A percentile compares a stretch with the other conserved stretches of the same genome.
Evolutionary conservation across 2,797 vertebrate genomes (phyloP).

Genomic region (Cirrhinus molitorella): DNA sequence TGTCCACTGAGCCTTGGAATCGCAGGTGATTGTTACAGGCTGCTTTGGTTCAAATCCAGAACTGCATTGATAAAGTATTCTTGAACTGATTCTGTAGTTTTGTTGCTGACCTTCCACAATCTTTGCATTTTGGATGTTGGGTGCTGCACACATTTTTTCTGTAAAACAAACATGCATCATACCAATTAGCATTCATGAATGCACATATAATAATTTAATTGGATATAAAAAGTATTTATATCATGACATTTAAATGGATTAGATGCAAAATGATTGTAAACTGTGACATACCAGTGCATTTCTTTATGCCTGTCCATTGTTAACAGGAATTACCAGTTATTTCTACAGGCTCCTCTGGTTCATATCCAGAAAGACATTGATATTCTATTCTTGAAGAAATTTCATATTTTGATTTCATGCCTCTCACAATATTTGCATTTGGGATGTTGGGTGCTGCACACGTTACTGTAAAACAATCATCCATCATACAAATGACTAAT

Average conservation of each 20-base stretch:
- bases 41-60: slow-evolving; percentile 9
- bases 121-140: slow-evolving; percentile 8
- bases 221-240: no score
- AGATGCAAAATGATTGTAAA: no score
- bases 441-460: background rate
- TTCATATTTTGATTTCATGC: background rate
- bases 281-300: no score
- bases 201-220: no score
- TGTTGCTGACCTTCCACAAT: fast-evolving
- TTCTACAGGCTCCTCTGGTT: background rate
- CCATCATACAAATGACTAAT: background rate
- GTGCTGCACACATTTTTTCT: slow-evolving; percentile 9
- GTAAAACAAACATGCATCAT: background rate
- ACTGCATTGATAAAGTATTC: background rate
- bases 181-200: background rate
- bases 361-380: slow-evolving; percentile 4
- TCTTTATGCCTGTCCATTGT: no score
- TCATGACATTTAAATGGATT: no score
- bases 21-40: background rate
- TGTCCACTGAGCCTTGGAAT: background rate
- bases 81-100: background rate
- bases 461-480: background rate
- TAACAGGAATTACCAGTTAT: no score
- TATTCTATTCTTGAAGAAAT: background rate
- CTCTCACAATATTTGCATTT: background rate